Evolutionary conservation across 2,797 vertebrate species (phyloP), one percentile per base, ranked within the genome.

Genomic region (Xenentodon cancila): DNA sequence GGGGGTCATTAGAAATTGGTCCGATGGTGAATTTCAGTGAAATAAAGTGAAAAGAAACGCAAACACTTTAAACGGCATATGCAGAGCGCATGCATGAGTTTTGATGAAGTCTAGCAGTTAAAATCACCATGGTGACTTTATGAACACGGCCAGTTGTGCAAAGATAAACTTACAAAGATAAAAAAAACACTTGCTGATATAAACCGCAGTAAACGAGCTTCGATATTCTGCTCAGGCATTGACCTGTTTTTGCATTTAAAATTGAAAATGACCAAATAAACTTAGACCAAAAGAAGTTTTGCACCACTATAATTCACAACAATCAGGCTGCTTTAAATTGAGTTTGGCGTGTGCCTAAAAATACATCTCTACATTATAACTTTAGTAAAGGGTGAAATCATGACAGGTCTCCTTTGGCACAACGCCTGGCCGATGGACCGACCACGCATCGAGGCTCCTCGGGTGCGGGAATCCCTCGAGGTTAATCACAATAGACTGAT

Each of bases 401-500:
- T 5, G 47, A 25, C 59, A 44, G 59, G 58, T 69, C n/a, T 45
- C 15, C 27, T 56, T 69, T 49, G 67, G 79, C 62, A 40, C 37
- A 16, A 8, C 40, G 44, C 65, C 50, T 54, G 66, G 30, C 25
- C 46, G 20, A 16, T 3, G n/a, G 27, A 47, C 46, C 51, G 17
- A n/a, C 43, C 8, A 50, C 74, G 55, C 61, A 2, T 53, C 0
- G 55, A 5, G 68, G 27, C 68, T 42, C 69, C 18, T 13, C n/a
- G 0, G 25, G 17, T 3, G 52, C 59, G 53, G 3, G 59, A 62
- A 67, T 84, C 83, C 73, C 62, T 59, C 51, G 7, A 79, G 80
- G 75, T 81, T 87, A 91, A 89, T 84, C 84, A 86, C 84, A 81
- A 87, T 79, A 83, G 71, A 77, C 78, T 64, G 56, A 76, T 80